Evolutionary conservation across 2,888 invertebrate species (phyloP), one percentile per base, ranked within the genome.

Genomic region (Anoncus sp.): DNA sequence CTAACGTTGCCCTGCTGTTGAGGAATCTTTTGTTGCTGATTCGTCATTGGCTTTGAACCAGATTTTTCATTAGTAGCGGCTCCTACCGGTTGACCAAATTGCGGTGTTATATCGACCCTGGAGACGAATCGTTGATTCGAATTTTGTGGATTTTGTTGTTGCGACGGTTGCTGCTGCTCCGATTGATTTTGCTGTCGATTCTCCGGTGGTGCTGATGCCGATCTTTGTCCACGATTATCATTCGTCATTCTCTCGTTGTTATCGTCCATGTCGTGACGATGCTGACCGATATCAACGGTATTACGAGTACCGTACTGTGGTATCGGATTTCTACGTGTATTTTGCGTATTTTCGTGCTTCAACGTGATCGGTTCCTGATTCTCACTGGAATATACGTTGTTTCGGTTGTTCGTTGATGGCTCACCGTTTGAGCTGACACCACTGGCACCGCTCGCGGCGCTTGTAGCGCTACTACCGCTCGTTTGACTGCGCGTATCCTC

Each of bases 181-280:
- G 91, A 90, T 4, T 83, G 90, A 63, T 88, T 89, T 60, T 89
- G 90, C 51, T 90, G 91, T 40, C 92, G 91, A 82, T 91, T 93
- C 88, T 94, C 94, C 67, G 96, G 96, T 35, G 97, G 97, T 31
- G 96, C 96, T 82, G 97, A 97, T 94, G 95, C 95, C 66, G 96
- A 96, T 87, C 97, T 92, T 83, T 95, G 94, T 72, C 93, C 93
- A 82, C 95, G 93, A 74, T 90, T 90, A 9, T 85, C 87, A 9
- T 12, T 57, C 12, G 31, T 57, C 12, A 24, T 31, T 82, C 93
- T 93, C 85, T 92, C 92, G 45, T 92, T 91, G 85, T 93, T n/a
- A n/a, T n/a, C 93, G 47, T 92, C 92, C 85, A 93, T 92, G 83
- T 92, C 93, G 87, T 93, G 94, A 40, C 84, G 88, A 22, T 86